Evolutionary conservation across 2,797 vertebrate genomes (phyloP), one percentile per base, ranked within the genome.

Genomic region (Tapera naevia): DNA sequence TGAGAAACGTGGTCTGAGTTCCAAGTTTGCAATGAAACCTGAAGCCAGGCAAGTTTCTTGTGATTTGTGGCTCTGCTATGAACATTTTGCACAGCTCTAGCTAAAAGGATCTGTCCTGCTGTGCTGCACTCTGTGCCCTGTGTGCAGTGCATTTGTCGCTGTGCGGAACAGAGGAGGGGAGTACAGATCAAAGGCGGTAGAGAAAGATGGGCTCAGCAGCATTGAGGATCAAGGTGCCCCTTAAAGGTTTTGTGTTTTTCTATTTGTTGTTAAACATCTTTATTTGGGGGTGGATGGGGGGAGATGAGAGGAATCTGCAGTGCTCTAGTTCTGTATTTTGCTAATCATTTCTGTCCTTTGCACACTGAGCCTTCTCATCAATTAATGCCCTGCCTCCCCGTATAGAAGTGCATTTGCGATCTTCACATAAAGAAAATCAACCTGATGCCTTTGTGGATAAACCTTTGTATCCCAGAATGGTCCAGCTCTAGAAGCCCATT

Each of bases 61-160:
- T 96, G 95, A 96, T 96, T 94, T 96, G 93, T 93, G 91, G 91
- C 86, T 97, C 86, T 78, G 91, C 96, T 96, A 90, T 94, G 96
- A 97, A 96, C 94, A 85, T 95, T 96, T 94, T 93, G 93, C 95
- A 94, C 91, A 96, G 91, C 94, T 94, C 85, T 76, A 92, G 86
- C 91, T 94, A 88, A 96, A 96, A 96, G 71, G 91, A 93, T 95
- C 83, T 41, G 80, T 96, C 96, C 94, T 97, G 96, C 96, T 97
- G 95, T 94, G 96, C 94, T 93, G 88, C 90, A 85, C 96, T 97
- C 92, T 92, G 94, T 61, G 45, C 85, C 94, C 85, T 89, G 80
- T 92, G 74, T 58, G 74, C 78, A 65, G 86, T 83, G 83, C 79
- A 80, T 94, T 50, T 89, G 88, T 93, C 91, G 69, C 86, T 76